Conservation (phyloP, 2,797 vertebrate species). For the Poecilia picta region DNA sequence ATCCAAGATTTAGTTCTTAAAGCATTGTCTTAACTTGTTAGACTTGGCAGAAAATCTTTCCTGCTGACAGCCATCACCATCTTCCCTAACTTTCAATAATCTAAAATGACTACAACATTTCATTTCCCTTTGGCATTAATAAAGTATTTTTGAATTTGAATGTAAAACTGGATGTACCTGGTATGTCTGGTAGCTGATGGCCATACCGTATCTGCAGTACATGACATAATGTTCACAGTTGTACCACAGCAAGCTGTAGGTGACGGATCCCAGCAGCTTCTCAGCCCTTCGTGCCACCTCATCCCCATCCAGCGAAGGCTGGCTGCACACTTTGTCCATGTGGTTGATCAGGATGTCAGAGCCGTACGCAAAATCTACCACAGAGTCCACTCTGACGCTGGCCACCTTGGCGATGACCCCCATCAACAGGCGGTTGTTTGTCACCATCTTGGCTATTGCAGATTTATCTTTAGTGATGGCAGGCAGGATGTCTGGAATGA, state of each 20-base stretch:
- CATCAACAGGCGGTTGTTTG: slow-evolving; percentile 90
- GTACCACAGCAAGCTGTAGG: slow-evolving; percentile 96
- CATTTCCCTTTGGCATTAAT: too few species aligned
- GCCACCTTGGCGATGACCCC: slow-evolving; percentile 89
- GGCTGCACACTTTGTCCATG: slow-evolving; percentile 86
- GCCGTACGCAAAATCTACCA: slow-evolving; percentile 93
- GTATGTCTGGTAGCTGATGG: slow-evolving; percentile 93
- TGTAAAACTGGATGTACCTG: slow-evolving; percentile 81
- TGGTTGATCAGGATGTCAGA: slow-evolving; percentile 89
- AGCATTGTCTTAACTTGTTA: neutral
- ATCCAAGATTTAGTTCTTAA: neutral
- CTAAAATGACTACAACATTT: too few species aligned
- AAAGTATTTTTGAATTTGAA: too few species aligned
- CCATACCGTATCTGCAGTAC: slow-evolving; percentile 92
- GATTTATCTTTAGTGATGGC: slow-evolving; percentile 78
- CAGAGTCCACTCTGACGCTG: slow-evolving; percentile 91
- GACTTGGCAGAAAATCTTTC: too few species aligned
- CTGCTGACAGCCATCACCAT: too few species aligned
- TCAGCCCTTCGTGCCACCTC: slow-evolving; percentile 90
- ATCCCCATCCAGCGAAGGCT: slow-evolving; percentile 83
- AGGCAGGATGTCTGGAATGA: slow-evolving; percentile 96
- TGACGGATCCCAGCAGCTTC: slow-evolving; percentile 85
- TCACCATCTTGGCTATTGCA: slow-evolving; percentile 86
- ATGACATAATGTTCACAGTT: slow-evolving; percentile 99
- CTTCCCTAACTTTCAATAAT: too few species aligned